phyloP scores from a whole-genome alignment of 2,113 vertebrate genomes.

The Sinocyclocheilus grahami region DNA sequence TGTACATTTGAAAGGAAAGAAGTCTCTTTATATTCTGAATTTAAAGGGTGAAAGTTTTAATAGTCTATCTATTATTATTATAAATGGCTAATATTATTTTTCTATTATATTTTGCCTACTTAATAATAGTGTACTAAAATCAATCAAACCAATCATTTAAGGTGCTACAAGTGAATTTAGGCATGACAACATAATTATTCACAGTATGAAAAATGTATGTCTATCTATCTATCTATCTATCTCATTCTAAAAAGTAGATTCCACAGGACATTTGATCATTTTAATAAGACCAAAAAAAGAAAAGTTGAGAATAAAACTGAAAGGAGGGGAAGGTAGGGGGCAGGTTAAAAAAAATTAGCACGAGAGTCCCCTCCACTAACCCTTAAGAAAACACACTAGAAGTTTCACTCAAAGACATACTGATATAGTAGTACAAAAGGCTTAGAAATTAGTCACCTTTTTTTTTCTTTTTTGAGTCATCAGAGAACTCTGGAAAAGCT shows the following conservation, averaged over 20 bases:
- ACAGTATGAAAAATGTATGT: too few species aligned
- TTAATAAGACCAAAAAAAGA: too few species aligned
- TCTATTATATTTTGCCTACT: too few species aligned
- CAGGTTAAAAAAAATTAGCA: not conserved
- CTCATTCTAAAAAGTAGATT: too few species aligned
- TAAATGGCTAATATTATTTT: too few species aligned
- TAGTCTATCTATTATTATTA: too few species aligned
- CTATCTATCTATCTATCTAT: too few species aligned
- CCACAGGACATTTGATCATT: too few species aligned
- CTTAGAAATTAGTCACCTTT: not conserved
- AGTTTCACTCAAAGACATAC: constrained; percentile 52
- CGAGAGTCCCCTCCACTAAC: constrained; percentile 45
- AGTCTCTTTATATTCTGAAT: not conserved
- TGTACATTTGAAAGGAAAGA: not conserved
- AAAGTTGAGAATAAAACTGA: not conserved
- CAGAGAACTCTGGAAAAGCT: not conserved
- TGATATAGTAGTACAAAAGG: not conserved
- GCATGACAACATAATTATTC: too few species aligned
- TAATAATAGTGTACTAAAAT: too few species aligned
- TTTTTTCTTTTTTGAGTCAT: not conserved
- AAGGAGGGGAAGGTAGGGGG: not conserved
- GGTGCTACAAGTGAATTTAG: too few species aligned
- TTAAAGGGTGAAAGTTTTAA: not conserved
- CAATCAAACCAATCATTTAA: too few species aligned
- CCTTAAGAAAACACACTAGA: constrained; percentile 52